Evolutionary conservation across 1,140 invertebrate species (phyloP).

Genomic region (Drosophila obscura): DNA sequence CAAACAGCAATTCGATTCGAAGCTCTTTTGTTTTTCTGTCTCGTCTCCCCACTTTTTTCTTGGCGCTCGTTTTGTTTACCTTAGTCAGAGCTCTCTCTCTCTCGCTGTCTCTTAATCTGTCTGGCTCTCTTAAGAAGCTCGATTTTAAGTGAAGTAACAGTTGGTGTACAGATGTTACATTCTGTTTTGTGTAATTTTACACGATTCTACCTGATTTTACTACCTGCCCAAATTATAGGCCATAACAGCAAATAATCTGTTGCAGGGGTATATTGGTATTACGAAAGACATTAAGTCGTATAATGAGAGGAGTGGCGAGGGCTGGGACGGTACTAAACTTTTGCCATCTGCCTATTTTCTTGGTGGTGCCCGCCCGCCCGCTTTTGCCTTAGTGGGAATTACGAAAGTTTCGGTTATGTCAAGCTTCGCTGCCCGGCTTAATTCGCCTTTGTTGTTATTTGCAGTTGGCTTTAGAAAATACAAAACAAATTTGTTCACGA

Average conservation of each 20-base stretch:
- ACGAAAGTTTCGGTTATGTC: constrained; percentile 31
- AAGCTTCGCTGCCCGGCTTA: constrained; percentile 1
- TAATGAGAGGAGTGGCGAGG: constrained; percentile 1
- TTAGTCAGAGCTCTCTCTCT: constrained; percentile 27
- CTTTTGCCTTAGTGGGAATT: background rate
- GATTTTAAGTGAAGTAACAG: constrained; percentile 9
- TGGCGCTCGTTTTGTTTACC: constrained; percentile 60
- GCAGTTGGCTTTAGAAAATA: constrained; percentile 24
- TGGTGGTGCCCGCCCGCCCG: too few relatives aligned
- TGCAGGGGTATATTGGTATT: constrained; percentile 11
- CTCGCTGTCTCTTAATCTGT: constrained; percentile 30
- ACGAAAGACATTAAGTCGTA: constrained; percentile 48
- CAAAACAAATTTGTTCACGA: constrained; percentile 64
- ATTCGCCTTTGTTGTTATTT: constrained; percentile 27
- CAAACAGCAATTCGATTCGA: too few relatives aligned
- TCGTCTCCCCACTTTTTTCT: constrained; percentile 31
- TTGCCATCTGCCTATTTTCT: constrained; percentile 21
- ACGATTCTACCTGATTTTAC: constrained; percentile 29
- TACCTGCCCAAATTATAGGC: constrained; percentile 10
- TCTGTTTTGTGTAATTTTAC: constrained; percentile 15
- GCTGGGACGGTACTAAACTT: constrained; percentile 12
- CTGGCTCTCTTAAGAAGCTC: constrained; percentile 26
- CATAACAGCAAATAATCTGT: constrained; percentile 32
- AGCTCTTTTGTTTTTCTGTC: constrained; percentile 29
- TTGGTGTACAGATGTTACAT: constrained; percentile 20